Percentiles rank a stretch among this genome's conserved stretches.
phyloP scores from a whole-genome alignment of 2,797 vertebrate genomes.

The Peromyscus attwateri region DNA sequence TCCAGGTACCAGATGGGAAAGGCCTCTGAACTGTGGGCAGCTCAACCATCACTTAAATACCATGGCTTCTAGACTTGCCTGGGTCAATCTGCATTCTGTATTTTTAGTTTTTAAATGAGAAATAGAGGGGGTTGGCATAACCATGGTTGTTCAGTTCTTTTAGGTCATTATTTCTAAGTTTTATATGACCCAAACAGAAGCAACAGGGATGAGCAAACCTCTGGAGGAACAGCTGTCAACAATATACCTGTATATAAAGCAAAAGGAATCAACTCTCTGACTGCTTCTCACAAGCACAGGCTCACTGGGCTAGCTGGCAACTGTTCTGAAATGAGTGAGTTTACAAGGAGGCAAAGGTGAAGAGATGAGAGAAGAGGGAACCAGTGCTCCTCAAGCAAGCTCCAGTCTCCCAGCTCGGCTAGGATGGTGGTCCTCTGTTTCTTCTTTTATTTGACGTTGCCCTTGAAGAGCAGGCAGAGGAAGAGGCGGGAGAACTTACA shows the following conservation, averaged over 20 bases:
- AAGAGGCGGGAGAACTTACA: background rate
- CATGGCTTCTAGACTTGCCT: slow-evolving; percentile 31
- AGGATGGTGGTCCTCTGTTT: background rate
- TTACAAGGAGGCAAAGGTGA: background rate
- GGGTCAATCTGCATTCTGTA: slow-evolving; percentile 16
- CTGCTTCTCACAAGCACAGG: background rate
- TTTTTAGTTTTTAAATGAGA: slow-evolving; percentile 61
- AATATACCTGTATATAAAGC: background rate
- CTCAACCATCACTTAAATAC: slow-evolving; percentile 30
- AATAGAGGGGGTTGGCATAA: slow-evolving; percentile 1
- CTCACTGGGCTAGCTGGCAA: background rate
- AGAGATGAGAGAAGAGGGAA: background rate
- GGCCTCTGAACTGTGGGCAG: background rate
- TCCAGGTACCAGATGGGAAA: background rate
- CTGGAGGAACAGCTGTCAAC: background rate
- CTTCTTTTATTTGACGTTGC: background rate
- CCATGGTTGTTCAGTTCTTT: background rate
- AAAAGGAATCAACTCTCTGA: background rate
- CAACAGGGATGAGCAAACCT: background rate
- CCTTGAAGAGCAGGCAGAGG: slow-evolving; percentile 1
- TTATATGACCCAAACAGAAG: background rate
- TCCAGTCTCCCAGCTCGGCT: background rate
- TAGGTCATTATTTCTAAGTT: background rate
- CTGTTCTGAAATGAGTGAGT: background rate
- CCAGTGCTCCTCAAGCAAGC: background rate